These are phyloP conservation scores for Tapera naevia DNA, from an alignment of 2,797 vertebrate genomes.

Conservation along the genomic window DNA sequence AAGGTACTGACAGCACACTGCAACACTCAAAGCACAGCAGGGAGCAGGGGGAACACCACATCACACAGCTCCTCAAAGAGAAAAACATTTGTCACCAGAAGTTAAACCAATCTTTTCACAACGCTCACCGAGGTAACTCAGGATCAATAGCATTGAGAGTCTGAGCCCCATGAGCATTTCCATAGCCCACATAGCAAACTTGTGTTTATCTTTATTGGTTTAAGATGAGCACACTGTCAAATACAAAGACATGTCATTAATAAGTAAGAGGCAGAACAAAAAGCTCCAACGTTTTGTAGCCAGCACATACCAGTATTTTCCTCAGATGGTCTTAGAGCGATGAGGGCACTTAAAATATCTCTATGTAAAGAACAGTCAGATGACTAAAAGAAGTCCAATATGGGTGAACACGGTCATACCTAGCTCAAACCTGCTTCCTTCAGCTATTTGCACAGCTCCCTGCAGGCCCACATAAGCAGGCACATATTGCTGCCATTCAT, in stretches of 20 bases:
- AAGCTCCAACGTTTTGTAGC: not conserved
- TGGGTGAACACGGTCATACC: not conserved
- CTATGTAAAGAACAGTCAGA: not conserved
- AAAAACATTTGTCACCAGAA: not conserved
- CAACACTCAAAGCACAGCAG: not conserved
- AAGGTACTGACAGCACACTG: not conserved
- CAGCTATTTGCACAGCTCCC: not conserved
- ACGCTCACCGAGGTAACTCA: not conserved
- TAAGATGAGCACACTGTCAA: not conserved
- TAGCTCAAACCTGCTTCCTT: not conserved
- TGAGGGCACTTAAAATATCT: not conserved
- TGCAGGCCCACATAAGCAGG: not conserved
- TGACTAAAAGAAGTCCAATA: not conserved
- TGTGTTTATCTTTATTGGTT: not conserved
- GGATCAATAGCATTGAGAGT: not conserved
- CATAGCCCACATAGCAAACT: not conserved
- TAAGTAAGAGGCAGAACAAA: not conserved
- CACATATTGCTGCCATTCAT: not conserved
- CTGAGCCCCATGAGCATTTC: not conserved
- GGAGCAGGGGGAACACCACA: no score
- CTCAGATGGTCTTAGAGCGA: not conserved
- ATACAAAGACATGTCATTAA: not conserved
- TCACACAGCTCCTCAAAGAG: not conserved
- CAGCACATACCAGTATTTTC: not conserved
- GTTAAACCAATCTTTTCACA: not conserved